phyloP scores from a whole-genome alignment of 2,888 invertebrate genomes.

The Tinea semifulvella region DNA sequence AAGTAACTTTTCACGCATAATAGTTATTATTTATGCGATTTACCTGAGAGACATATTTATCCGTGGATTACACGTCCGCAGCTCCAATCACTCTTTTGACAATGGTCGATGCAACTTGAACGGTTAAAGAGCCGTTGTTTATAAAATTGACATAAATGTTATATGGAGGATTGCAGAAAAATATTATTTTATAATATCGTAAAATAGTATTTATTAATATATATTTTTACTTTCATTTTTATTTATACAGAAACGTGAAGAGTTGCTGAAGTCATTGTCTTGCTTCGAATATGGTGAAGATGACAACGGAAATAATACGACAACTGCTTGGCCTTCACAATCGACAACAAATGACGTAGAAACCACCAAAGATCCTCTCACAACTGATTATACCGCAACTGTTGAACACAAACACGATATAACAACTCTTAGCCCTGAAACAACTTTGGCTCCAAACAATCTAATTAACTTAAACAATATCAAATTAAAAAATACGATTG shows the following conservation, averaged over 20 bases:
- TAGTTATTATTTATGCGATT: too few species aligned
- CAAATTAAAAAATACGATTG: constrained; percentile 17
- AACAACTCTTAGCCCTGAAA: neutral
- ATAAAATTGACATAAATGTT: too few species aligned
- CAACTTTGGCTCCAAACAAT: constrained; percentile 26
- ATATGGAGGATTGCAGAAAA: too few species aligned
- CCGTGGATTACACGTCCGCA: too few species aligned
- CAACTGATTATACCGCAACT: constrained; percentile 29
- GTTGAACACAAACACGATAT: neutral
- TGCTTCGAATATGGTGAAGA: constrained; percentile 57
- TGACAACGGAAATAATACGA: constrained; percentile 21
- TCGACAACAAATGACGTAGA: constrained; percentile 19
- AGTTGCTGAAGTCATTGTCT: constrained; percentile 66
- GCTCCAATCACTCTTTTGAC: too few species aligned
- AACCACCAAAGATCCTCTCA: constrained; percentile 28
- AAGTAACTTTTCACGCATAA: neutral
- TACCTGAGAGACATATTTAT: too few species aligned
- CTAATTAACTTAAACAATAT: constrained; percentile 30
- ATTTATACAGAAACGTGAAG: constrained; percentile 66
- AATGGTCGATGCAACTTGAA: too few species aligned
- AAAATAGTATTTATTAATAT: too few species aligned
- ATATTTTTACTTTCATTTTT: too few species aligned
- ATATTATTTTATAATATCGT: too few species aligned
- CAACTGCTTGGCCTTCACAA: constrained; percentile 22
- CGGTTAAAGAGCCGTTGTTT: too few species aligned